Percentiles rank a stretch among this genome's conserved stretches.
phyloP scores from a whole-genome alignment of 2,113 vertebrate genomes.

The Andinoacara biseriatus region DNA sequence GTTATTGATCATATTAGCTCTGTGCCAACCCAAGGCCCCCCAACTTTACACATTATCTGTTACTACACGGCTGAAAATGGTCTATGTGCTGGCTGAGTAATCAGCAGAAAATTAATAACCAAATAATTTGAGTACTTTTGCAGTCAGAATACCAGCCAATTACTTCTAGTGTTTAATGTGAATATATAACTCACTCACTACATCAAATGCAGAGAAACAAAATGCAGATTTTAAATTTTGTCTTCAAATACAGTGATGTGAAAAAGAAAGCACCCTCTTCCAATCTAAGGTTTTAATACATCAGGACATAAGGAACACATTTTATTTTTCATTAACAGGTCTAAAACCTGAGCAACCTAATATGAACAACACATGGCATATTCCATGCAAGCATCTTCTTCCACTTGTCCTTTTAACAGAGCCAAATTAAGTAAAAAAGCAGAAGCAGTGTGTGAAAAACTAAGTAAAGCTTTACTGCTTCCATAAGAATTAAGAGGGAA shows the following conservation, averaged over 20 bases:
- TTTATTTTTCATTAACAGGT: too few species aligned
- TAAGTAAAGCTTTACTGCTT: neutral
- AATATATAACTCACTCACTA: neutral
- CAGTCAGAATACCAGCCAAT: neutral
- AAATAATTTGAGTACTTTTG: neutral
- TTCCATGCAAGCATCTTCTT: neutral
- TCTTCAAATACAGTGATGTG: too few species aligned
- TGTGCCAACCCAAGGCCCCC: too few species aligned
- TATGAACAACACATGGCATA: neutral
- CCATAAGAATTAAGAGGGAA: neutral
- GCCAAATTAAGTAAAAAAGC: neutral
- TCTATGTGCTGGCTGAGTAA: neutral
- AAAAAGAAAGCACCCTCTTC: too few species aligned
- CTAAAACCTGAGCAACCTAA: neutral
- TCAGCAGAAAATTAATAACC: neutral
- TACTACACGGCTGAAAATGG: too few species aligned
- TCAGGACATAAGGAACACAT: too few species aligned
- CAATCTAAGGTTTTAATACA: too few species aligned
- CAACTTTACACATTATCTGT: too few species aligned
- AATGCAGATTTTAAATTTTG: too few species aligned
- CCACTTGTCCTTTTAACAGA: neutral
- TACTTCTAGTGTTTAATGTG: neutral
- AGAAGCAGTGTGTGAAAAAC: neutral
- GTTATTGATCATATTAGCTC: too few species aligned
- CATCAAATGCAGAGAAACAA: too few species aligned